Evolutionary conservation across 2,797 vertebrate genomes (phyloP), one percentile per base, ranked within the genome.

Genomic region (Peromyscus eremicus): DNA sequence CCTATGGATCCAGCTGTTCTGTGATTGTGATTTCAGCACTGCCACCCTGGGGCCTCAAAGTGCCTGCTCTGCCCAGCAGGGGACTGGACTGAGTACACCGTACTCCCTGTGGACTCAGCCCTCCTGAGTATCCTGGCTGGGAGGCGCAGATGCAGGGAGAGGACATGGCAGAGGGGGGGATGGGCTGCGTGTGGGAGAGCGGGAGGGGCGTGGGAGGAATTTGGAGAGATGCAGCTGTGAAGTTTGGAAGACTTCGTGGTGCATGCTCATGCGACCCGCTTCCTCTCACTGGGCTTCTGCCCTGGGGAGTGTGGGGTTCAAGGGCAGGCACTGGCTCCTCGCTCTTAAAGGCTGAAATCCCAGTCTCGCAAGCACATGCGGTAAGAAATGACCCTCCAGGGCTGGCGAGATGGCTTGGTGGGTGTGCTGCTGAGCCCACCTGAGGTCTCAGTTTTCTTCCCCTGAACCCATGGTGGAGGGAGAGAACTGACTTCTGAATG

Each of bases 161-260:
- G 62, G 93, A 64, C 64, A 10, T 0, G 0, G 19, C 23, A 49
- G 70, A 76, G 86, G 79, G 81, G 81, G 40, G 68, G 62, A 34
- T 19, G 89, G 92, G 46, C 92, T 85, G 16, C 37, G 70, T 71
- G 62, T 37, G 27, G 64, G 60, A 71, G 34, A 12, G 52, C 10
- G 23, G 88, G 95, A 77, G 64, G 84, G 52, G 43, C 19, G n/a
- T 89, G 75, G 93, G 66, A 81, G 79, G 68, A 55, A 83, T 32
- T 80, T 70, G 1, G 55, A 81, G 91, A 92, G 76, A 92, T 89
- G 86, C 91, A 94, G 89, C 96, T 97, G 89, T 68, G 83, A 95
- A 95, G 94, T 80, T 90, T 96, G 96, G 94, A 92, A 96, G 97
- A 86, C n/a, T 93, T 40, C 75, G 94, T 87, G 94, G 97, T 95